Conservation (phyloP, 1,140 invertebrate genomes). For the Mesaphorura yosii region DNA sequence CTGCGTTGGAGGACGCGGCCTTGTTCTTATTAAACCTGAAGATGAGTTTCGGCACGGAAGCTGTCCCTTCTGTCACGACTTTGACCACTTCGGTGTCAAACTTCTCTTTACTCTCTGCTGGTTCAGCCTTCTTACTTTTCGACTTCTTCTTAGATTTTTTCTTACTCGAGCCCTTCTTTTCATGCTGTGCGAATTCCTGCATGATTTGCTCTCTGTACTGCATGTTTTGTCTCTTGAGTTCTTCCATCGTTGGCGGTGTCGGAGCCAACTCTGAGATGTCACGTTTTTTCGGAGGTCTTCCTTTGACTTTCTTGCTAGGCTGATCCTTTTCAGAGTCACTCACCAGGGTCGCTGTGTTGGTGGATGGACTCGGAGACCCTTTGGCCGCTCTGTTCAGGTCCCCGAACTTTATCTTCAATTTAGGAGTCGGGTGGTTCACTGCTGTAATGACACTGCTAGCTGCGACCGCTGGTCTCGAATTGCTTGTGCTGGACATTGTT, state of each 20-base stretch:
- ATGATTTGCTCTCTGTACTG: conserved; percentile 70
- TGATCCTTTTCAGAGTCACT: conserved; percentile 26
- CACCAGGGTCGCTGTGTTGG: conserved; percentile 16
- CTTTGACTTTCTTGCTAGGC: conserved; percentile 35
- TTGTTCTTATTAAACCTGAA: conserved; percentile 45
- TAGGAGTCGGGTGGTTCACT: conserved; percentile 44
- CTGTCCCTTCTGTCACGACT: conserved; percentile 40
- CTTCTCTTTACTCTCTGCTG: conserved; percentile 40
- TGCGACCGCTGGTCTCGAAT: conserved; percentile 2
- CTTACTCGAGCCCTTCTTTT: conserved; percentile 34
- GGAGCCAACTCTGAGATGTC: conserved; percentile 12
- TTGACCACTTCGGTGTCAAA: conserved; percentile 31
- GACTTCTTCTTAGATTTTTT: conserved; percentile 49
- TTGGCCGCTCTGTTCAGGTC: conserved; percentile 33
- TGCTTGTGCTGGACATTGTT: no score
- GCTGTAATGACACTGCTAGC: conserved; percentile 14
- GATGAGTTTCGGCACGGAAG: conserved; percentile 55
- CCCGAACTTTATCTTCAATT: conserved; percentile 72
- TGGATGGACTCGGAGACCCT: conserved; percentile 2
- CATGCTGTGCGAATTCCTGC: conserved; percentile 52
- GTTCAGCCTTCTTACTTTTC: conserved; percentile 41
- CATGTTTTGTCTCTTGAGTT: conserved; percentile 70
- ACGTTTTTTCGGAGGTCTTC: conserved; percentile 68
- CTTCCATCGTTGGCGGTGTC: conserved; percentile 51
- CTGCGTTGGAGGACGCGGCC: conserved; percentile 19